Base-by-base conservation (phyloP, 2,113 vertebrate species). In the Caloenas nicobarica region DNA sequence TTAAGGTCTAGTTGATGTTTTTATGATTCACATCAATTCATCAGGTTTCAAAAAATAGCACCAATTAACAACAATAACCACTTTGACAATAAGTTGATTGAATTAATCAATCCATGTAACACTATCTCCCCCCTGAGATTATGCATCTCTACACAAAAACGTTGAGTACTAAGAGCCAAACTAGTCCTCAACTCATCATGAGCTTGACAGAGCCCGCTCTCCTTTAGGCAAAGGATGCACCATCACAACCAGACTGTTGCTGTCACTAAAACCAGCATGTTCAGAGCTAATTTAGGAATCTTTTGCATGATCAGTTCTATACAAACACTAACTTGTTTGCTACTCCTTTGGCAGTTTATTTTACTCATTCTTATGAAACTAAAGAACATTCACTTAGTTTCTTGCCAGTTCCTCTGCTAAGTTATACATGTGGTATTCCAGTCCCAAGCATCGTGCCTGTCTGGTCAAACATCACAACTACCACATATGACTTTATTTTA, bases 401-500 rank as follows among this genome's bases (percentile, higher is more conserved):
- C 51, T 56, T 70, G 33, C 10, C n/a, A 44, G 17, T 8, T 71
- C 46, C 46, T 77, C 70, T 86, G 46, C 25, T 8, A 69, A 88
- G 38, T 0, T 65, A 38, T 7, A n/a, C 38, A 31, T 12, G 2
- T 23, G 21, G 31, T 70, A n/a, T 36, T 70, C 16, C 33, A 65
- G 73, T 50, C 11, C 4, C 1, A 1, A 73, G n/a, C 66, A 84
- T 8, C 6, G 11, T 4, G 21, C 3, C 29, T 31, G 14, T 11
- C 34, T 65, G 12, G 16, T n/a, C 69, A 66, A 36, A 61, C 31
- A n/a, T 51, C 61, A 80, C 33, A 61, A 34, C 2, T 12, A 60
- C 13, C 16, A 26, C 10, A 17, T 9, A 4, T 0, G 5, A n/a
- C n/a, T 11, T n/a, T 14, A 29, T 2, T 8, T 16, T 70, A 58